Evolutionary conservation across 2,113 vertebrate genomes (phyloP), one percentile per base, ranked within the genome.

Genomic region (Ammodytes marinus): DNA sequence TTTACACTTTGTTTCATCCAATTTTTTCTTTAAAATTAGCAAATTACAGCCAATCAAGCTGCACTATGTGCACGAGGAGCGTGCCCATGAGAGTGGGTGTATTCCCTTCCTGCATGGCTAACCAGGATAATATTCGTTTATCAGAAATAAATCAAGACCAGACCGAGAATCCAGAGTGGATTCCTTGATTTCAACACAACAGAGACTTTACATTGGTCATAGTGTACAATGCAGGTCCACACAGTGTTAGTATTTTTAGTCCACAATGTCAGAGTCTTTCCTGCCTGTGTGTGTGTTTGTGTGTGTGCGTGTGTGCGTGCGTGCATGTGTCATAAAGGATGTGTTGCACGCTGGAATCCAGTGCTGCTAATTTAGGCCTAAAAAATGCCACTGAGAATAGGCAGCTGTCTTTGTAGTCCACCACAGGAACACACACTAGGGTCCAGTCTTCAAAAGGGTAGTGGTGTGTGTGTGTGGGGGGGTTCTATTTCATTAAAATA

Each of bases 341-440:
- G 77, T 83, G 43, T 54, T 59, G 72, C 80, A 72, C 70, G 14
- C 63, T 82, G 90, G 87, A 90, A 91, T 92, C 52, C 70, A 74
- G 52, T 70, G 77, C 54, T 89, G 71, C 91, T 93, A 92, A 92
- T 88, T 92, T 92, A 76, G 71, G 91, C 90, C 88, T 85, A 71
- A 89, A 88, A 77, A 82, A 87, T 72, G 53, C 35, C 39, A 8
- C 49, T 82, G 85, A 86, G 86, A 87, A 89, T 52, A 88, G 80
- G n/a, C 90, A 92, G 91, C 91, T 93, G 91, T 83, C 88, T 92
- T 92, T 92, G 86, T 87, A 77, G 74, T 80, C 57, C 46, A 40
- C 53, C 13, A 73, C 53, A 88, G 61, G 80, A 88, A 83, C 68
- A 66, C 50, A 74, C 61, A 19, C 57, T 3, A 6, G 15, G 59